These are phyloP conservation scores for Balearica regulorum DNA, from an alignment of 2,797 vertebrate species.

Conservation along the genomic window DNA sequence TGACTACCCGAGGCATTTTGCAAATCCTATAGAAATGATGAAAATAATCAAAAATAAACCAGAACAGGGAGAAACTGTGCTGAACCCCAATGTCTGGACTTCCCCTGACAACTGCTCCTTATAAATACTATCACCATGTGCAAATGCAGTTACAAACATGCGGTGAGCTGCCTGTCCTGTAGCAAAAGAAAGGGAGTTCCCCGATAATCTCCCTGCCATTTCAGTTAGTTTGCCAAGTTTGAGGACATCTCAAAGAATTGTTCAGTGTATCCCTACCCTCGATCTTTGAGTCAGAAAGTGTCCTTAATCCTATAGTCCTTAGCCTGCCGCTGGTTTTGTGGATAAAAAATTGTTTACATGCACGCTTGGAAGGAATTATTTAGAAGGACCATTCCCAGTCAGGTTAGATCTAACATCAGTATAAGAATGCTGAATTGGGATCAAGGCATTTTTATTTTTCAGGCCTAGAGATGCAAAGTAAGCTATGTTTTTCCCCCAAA, in stretches of 20 bases:
- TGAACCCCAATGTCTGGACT: background rate
- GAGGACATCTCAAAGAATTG: background rate
- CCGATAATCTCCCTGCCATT: background rate
- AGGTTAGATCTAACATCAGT: background rate
- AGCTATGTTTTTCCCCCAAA: background rate
- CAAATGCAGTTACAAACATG: background rate
- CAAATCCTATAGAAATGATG: background rate
- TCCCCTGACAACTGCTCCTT: background rate
- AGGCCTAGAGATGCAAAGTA: conserved; percentile 21
- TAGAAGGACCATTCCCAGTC: background rate
- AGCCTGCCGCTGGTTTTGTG: fast-evolving
- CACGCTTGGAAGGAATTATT: background rate
- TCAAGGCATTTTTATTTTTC: background rate
- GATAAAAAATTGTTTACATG: background rate
- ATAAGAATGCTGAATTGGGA: background rate
- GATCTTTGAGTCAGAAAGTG: background rate
- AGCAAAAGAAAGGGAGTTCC: background rate
- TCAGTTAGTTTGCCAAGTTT: background rate
- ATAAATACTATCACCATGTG: background rate
- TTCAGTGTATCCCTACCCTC: background rate
- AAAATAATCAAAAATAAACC: background rate
- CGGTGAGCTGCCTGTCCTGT: background rate
- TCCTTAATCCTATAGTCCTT: background rate
- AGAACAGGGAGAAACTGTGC: background rate
- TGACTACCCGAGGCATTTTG: background rate